Percentiles rank a stretch among this genome's conserved stretches.
Conservation (phyloP, 2,113 vertebrate genomes). For the Catagonus wagneri region DNA sequence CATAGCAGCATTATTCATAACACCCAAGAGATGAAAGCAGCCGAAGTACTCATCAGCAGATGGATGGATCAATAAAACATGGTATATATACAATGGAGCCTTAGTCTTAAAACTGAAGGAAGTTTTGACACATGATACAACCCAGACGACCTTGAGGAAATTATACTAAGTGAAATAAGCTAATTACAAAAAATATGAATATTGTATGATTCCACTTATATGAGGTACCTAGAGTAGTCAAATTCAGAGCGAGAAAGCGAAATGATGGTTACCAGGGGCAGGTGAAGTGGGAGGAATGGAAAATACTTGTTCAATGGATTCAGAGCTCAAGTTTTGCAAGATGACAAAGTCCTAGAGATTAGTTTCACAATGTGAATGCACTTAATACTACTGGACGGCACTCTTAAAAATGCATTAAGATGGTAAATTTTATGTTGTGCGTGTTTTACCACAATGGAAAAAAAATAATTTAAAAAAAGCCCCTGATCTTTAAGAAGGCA, state of each 20-base stretch:
- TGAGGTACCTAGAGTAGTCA: neutral
- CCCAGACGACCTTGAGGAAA: neutral
- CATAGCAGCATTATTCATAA: neutral
- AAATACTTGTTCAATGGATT: neutral
- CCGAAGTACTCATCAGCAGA: neutral
- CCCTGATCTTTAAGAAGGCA: conserved; percentile 19
- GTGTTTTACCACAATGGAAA: neutral
- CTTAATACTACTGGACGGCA: neutral
- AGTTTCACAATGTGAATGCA: neutral
- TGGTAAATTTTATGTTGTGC: neutral
- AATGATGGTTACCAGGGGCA: neutral
- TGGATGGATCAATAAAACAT: neutral
- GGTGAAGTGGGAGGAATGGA: neutral
- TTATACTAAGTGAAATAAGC: neutral
- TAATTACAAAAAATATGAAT: neutral
- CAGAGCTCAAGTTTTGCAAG: neutral
- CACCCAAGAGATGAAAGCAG: neutral
- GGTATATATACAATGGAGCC: neutral
- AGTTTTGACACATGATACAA: conserved; percentile 17
- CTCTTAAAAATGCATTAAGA: neutral
- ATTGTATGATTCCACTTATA: neutral
- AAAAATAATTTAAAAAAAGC: neutral
- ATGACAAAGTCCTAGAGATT: neutral
- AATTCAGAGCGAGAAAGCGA: neutral
- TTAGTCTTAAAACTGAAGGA: neutral